These are phyloP conservation scores for Venusia cambrica DNA, from an alignment of 2,888 invertebrate genomes.

Conservation along the genomic window DNA sequence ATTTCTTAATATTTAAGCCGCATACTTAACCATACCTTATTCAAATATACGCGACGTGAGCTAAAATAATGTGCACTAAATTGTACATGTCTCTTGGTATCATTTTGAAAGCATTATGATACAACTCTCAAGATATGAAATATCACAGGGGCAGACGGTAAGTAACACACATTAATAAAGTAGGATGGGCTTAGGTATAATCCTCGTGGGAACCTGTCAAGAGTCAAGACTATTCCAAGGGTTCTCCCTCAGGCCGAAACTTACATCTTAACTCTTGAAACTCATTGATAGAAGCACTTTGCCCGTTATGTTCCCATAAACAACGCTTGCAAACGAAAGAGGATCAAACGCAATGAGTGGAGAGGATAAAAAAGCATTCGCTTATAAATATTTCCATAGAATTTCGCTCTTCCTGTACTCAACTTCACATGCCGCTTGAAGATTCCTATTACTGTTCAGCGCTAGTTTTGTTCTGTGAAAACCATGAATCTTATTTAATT, in stretches of 20 bases:
- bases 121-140: neutral
- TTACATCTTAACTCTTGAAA: slow-evolving; percentile 54
- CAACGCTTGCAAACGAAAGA: slow-evolving; percentile 27
- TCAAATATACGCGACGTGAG: too few relatives aligned
- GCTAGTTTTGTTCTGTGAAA: slow-evolving; percentile 27
- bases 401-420: neutral
- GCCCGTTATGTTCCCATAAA: slow-evolving; percentile 34
- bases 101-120: neutral
- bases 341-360: slow-evolving; percentile 17
- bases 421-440: too few relatives aligned
- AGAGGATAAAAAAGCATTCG: slow-evolving; percentile 3
- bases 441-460: too few relatives aligned
- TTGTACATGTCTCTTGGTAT: neutral
- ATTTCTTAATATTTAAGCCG: too few relatives aligned
- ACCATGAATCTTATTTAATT: slow-evolving; percentile 35
- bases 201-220: slow-evolving; percentile 43
- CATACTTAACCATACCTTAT: too few relatives aligned
- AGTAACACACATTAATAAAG: slow-evolving; percentile 28
- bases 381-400: neutral
- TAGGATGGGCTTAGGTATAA: slow-evolving; percentile 37
- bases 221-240: slow-evolving; percentile 44
- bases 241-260: slow-evolving; percentile 52
- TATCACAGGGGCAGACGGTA: slow-evolving; percentile 1
- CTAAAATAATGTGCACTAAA: too few relatives aligned
- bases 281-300: slow-evolving; percentile 47